phyloP scores from a whole-genome alignment of 2,888 invertebrate genomes.

The Maniola hyperantus region DNA sequence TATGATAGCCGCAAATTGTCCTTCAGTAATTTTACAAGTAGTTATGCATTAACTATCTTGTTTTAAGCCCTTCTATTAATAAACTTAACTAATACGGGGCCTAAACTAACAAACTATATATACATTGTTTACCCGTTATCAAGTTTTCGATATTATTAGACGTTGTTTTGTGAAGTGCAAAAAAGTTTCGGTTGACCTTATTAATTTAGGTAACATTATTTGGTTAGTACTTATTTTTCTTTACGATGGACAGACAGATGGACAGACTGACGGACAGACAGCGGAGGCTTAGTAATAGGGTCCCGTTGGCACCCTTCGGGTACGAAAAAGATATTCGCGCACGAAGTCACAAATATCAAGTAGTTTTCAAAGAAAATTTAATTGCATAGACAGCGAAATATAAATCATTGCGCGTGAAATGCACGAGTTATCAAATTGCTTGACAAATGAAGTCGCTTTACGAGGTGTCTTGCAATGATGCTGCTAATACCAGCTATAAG shows the following conservation, averaged over 20 bases:
- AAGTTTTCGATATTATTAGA: constrained; percentile 22
- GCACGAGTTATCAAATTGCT: constrained; percentile 52
- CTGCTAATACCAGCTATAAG: too few species aligned
- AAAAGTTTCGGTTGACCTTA: too few species aligned
- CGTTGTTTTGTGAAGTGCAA: neutral
- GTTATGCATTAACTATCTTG: constrained; percentile 6
- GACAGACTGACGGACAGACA: too few species aligned
- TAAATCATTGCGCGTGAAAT: constrained; percentile 19
- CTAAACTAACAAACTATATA: constrained; percentile 32
- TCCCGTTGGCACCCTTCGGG: too few species aligned
- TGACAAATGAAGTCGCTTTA: constrained; percentile 59
- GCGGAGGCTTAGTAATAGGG: too few species aligned
- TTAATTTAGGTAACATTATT: too few species aligned
- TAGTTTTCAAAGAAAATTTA: neutral
- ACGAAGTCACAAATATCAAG: neutral
- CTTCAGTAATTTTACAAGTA: neutral
- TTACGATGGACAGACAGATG: too few species aligned
- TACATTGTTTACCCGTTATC: too few species aligned
- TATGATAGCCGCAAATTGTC: constrained; percentile 3
- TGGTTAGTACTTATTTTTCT: too few species aligned
- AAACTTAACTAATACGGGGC: constrained; percentile 31
- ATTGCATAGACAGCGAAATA: constrained; percentile 9
- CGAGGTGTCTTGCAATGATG: constrained; percentile 47
- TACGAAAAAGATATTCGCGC: neutral
- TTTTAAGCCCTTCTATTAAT: constrained; percentile 24